These are phyloP conservation scores for Xiphophorus maculatus DNA, from an alignment of 2,113 vertebrate species.

Conservation along the genomic window DNA sequence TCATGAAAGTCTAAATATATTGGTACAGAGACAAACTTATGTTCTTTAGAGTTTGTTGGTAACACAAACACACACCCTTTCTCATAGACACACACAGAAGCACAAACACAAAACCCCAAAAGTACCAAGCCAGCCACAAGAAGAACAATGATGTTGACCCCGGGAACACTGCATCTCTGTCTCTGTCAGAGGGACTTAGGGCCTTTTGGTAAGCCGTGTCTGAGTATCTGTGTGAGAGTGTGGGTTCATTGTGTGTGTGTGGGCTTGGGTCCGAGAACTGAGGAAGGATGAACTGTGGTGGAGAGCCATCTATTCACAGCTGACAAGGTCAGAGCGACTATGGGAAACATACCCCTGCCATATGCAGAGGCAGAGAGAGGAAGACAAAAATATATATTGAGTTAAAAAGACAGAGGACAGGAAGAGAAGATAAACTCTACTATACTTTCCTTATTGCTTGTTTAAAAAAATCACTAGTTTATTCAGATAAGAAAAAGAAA, in stretches of 20 bases:
- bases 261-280: conserved; percentile 72
- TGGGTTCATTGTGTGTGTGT: conserved; percentile 42
- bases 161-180: conserved; percentile 82
- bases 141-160: conserved; percentile 87
- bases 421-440: too few species aligned
- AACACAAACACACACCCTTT: neutral
- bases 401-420: conserved; percentile 47
- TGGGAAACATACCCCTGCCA: conserved; percentile 77
- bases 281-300: conserved; percentile 84
- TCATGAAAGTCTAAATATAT: neutral
- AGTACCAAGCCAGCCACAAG: conserved; percentile 70
- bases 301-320: conserved; percentile 85
- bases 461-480: too few species aligned
- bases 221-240: conserved; percentile 34
- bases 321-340: conserved; percentile 84
- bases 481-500: too few species aligned
- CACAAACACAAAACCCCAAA: conserved; percentile 46
- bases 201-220: conserved; percentile 74
- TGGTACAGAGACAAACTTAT: neutral
- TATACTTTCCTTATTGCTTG: too few species aligned
- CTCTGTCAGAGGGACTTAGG: conserved; percentile 82
- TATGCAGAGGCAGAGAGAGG: conserved; percentile 72
- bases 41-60: neutral
- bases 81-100: conserved; percentile 10
- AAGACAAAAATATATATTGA: conserved; percentile 42